Evolutionary conservation across 2,113 vertebrate species (phyloP), one percentile per base, ranked within the genome.

Genomic region (Ptyas mucosa): DNA sequence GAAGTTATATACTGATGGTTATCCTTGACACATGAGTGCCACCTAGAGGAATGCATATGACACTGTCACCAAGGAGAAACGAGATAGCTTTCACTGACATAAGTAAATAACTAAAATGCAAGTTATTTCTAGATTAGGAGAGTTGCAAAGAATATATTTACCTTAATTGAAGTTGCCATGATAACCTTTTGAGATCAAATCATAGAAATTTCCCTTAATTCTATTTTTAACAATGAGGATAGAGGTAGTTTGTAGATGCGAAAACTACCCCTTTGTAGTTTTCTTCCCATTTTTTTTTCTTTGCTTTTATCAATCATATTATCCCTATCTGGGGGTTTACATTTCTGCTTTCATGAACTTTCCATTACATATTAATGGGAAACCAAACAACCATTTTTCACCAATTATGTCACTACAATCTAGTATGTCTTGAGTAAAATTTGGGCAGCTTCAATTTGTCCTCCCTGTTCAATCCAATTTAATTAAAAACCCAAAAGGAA

Each of bases 21-120:
- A 75, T 96, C 93, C 43, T 95, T 96, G 95, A 96, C 92, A 94
- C 85, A 61, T 92, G 93, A 94, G 95, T 97, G 98, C 98, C 98
- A 98, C 94, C 98, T 97, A 96, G 96, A 95, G 97, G 96, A 93
- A 1, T 0, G 93, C n/a, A 0, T 49, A 85, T 46, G 75, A 87
- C 96, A 97, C 85, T 94, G 86, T 94, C 93, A 53, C 54, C 85
- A 64, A 18, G 7, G 12, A 8, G 93, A 21, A 6, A 55, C 23
- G 49, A 46, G n/a, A 24, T 39, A 24, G 5, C 54, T 81, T 43
- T 81, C 75, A 43, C 75, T 43, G 75, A 43, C 81, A 90, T 0
- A 0, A n/a, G 61, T 51, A 90, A 55, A 69, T n/a, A 81, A 81
- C 0, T 1, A 46, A 10, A 18, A 5, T 2, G 6, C 4, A 75